These are phyloP conservation scores for Abramis brama DNA, from an alignment of 2,113 vertebrate genomes.

Conservation along the genomic window DNA sequence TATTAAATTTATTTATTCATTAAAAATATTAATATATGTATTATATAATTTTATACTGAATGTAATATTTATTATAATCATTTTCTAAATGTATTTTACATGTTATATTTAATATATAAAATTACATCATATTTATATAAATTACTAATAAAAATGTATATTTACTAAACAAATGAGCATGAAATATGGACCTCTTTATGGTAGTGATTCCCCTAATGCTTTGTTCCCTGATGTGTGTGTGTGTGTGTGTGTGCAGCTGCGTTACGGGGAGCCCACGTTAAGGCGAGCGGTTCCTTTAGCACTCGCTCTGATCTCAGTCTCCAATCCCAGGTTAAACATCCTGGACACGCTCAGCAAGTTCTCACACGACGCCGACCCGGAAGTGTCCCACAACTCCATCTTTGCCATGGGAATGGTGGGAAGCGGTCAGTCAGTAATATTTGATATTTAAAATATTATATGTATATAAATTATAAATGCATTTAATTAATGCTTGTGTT, in stretches of 20 bases:
- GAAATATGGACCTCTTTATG: background rate
- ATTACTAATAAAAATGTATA: background rate
- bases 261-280: slow-evolving; percentile 96
- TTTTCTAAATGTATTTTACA: background rate
- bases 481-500: background rate
- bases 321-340: slow-evolving; percentile 96
- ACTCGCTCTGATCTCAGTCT: slow-evolving; percentile 94
- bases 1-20: background rate
- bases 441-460: no score
- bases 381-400: slow-evolving; percentile 98
- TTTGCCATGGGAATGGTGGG: slow-evolving; percentile 99
- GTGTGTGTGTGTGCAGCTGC: slow-evolving; percentile 75
- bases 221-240: background rate
- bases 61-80: background rate
- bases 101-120: background rate
- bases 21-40: no score
- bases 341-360: slow-evolving; percentile 99
- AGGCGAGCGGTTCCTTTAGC: slow-evolving; percentile 95
- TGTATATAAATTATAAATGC: no score
- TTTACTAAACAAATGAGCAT: background rate
- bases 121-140: background rate
- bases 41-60: background rate
- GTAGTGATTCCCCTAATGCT: background rate
- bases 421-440: slow-evolving; percentile 83
- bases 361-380: slow-evolving; percentile 94